Evolutionary conservation across 1,140 invertebrate species (phyloP).

Genomic region (Elymnias hypermnestra): DNA sequence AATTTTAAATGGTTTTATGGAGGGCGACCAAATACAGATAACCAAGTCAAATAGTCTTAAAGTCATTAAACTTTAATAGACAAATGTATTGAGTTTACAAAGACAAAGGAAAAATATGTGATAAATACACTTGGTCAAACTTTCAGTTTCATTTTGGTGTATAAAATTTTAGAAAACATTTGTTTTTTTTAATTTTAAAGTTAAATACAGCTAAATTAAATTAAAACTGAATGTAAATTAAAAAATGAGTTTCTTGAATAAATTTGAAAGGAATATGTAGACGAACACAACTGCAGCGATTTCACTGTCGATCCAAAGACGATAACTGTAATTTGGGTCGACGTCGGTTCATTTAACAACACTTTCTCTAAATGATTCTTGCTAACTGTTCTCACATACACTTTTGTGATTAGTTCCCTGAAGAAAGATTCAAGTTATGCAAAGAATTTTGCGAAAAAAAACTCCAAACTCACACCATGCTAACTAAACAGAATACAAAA

Average conservation of each 20-base stretch:
- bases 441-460: too few relatives aligned
- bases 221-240: too few relatives aligned
- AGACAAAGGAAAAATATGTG: constrained; percentile 5
- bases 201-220: too few relatives aligned
- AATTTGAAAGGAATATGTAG: neutral
- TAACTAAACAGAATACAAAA: too few relatives aligned
- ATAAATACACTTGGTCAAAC: neutral
- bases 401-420: too few relatives aligned
- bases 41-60: neutral
- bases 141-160: too few relatives aligned
- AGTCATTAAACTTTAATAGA: constrained; percentile 2
- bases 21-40: constrained; percentile 5
- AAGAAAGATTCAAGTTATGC: too few relatives aligned
- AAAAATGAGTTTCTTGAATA: neutral
- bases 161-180: too few relatives aligned
- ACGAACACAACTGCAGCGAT: constrained; percentile 18
- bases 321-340: constrained; percentile 45
- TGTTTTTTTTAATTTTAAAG: too few relatives aligned
- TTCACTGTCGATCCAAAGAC: constrained; percentile 39
- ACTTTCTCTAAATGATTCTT: constrained; percentile 28
- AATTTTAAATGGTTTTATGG: neutral
- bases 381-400: constrained; percentile 18
- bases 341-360: constrained; percentile 39
- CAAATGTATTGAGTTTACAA: constrained; percentile 1
- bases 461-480: too few relatives aligned